Evolutionary conservation across 2,797 vertebrate genomes (phyloP), one percentile per base, ranked within the genome.

Genomic region (Aotus griseimembra): DNA sequence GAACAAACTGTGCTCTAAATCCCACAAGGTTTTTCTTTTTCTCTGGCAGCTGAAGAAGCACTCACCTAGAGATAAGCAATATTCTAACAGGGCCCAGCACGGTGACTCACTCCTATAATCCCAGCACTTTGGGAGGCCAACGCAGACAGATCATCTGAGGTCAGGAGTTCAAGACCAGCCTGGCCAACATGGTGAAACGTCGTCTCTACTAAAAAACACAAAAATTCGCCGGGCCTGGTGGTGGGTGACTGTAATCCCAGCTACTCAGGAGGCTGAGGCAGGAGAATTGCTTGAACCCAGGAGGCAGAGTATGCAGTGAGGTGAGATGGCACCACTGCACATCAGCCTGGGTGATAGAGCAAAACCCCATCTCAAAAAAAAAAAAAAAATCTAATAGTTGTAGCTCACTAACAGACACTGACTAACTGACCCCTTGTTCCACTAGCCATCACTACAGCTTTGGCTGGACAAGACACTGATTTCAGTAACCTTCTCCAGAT

Each of bases 31-130:
- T 67, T 67, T n/a, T 67, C 33, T 67, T 67, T 64, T 1, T 67
- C 61, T 67, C 30, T 2, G 15, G 33, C 15, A n/a, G 33, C 33
- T 67, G 30, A 67, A 67, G n/a, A 67, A n/a, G 61, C 61, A 8
- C 33, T n/a, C 0, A 0, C 61, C 33, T 67, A 33, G 33, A 67
- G 33, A n/a, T 67, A 4, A 67, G 33, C 14, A n/a, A 67, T n/a
- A 67, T 67, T 67, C 30, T 67, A 67, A n/a, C 15, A 1, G 61
- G 61, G 61, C 1, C 33, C 0, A 0, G 61, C 15, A 0, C 1
- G 0, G 15, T n/a, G 61, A 7, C 33, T 67, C 61, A 67, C 0
- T 1, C 61, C 61, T n/a, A 15, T 67, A 9, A 67, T 67, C 7
- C 61, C 7, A 67, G 61, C 61, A 67, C 15, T 67, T n/a, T n/a